Evolutionary conservation across 2,113 vertebrate genomes (phyloP).

Genomic region (Spea bombifrons): DNA sequence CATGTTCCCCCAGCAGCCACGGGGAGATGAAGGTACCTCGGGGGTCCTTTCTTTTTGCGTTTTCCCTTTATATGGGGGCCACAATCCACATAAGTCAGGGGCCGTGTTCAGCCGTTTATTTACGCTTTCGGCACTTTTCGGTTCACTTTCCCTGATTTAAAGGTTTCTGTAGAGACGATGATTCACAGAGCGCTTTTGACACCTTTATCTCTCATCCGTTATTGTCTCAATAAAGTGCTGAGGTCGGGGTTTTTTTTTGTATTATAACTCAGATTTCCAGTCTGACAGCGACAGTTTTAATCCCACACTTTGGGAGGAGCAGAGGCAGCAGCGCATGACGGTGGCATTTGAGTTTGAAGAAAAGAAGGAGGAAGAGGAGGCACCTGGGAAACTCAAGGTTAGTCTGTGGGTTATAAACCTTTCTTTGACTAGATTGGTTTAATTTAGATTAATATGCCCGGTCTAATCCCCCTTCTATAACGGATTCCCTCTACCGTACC

Average conservation of each 20-base stretch:
- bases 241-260: background rate
- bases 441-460: no score
- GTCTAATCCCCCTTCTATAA: no score
- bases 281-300: slow-evolving; percentile 99
- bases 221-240: background rate
- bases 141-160: no score
- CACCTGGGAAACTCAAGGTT: slow-evolving; percentile 94
- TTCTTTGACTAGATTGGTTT: no score
- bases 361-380: slow-evolving; percentile 94
- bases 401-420: slow-evolving; percentile 17
- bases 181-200: no score
- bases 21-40: slow-evolving; percentile 86
- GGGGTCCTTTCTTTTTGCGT: no score
- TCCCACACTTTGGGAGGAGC: slow-evolving; percentile 95
- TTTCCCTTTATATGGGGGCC: background rate
- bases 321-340: slow-evolving; percentile 96
- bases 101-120: no score
- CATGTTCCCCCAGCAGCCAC: slow-evolving; percentile 98
- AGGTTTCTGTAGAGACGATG: no score
- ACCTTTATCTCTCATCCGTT: background rate
- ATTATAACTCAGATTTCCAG: slow-evolving; percentile 84
- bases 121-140: no score
- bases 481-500: no score
- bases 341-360: slow-evolving; percentile 98
- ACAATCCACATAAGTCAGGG: background rate